Base-by-base conservation (phyloP, 2,888 invertebrate species). In the Tetragonula carbonaria region DNA sequence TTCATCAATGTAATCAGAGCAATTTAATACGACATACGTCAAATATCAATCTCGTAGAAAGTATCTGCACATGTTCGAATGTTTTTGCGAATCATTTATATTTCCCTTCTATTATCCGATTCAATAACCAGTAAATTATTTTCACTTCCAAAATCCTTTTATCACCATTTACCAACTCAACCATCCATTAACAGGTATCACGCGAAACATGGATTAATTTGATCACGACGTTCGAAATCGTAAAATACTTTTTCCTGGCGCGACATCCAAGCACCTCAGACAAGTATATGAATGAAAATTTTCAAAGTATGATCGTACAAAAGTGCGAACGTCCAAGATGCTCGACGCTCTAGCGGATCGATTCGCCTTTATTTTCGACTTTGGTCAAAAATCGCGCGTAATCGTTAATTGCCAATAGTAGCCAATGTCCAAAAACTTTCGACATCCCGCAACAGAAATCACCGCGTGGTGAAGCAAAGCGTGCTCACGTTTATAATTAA, bases 401-500 rank as follows among this genome's bases (percentile, higher is more conserved):
- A 45, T 33, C 33, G 33, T 33, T 33, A 33, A 33, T 45, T 45
- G 18, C 4, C n/a, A n/a, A 13, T 51, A 21, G n/a, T 18, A 28
- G 53, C 53, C 21, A 45, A 45, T 8, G 45, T 45, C 45, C 45
- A 38, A 38, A 38, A 38, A 38, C 38, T 38, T 6, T 6, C 0
- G 8, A 38, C 38, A 38, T 38, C 45, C 45, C 8, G 8, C 45
- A 8, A 45, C 8, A 45, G 45, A 45, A 45, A 8, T 45, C 45
- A 45, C 45, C 45, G 0, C 4, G 18, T n/a, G 11, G 57, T 33
- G 13, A 33, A 65, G 50, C 59, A 59, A 57, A 68, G 74, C 38
- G 1, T n/a, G 16, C 14, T 13, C 33, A 33, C 3, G 50, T 65
- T n/a, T 73, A 65, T 67, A 74, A 78, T 82, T 84, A 78, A 82